These are phyloP conservation scores for Setophaga coronata DNA, from an alignment of 2,113 vertebrate species.

Conservation along the genomic window DNA sequence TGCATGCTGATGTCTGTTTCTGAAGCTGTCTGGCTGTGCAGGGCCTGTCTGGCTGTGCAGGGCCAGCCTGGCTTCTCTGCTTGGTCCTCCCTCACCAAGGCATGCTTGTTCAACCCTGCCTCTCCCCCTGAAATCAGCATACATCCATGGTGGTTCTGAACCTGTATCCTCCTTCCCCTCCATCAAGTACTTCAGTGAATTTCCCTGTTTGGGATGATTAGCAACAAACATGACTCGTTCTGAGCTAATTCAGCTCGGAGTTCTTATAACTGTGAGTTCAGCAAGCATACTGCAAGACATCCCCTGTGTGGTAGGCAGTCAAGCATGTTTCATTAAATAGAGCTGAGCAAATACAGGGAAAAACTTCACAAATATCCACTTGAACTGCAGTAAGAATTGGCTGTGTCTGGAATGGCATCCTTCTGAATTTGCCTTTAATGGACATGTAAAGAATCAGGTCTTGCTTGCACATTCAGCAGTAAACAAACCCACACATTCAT, in stretches of 20 bases:
- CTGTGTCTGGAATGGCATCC: background rate
- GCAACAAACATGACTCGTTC: background rate
- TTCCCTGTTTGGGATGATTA: background rate
- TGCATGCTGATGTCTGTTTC: constrained; percentile 69
- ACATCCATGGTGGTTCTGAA: constrained; percentile 19
- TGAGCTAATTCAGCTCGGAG: constrained; percentile 2
- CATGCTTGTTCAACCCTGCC: constrained; percentile 29
- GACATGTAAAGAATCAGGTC: background rate
- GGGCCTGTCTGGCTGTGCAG: constrained; percentile 21
- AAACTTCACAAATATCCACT: background rate
- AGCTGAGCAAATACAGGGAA: constrained; percentile 50
- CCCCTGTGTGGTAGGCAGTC: background rate
- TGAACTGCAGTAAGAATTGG: background rate
- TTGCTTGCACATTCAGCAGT: background rate
- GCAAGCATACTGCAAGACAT: background rate
- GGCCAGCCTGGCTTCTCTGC: constrained; percentile 26
- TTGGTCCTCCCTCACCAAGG: background rate
- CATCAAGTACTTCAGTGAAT: background rate
- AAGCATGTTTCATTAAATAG: constrained; percentile 49
- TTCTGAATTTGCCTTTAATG: background rate
- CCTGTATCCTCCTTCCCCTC: background rate
- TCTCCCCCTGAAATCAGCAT: background rate
- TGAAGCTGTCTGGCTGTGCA: constrained; percentile 40
- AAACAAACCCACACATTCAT: background rate
- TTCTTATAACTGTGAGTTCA: background rate